Percentiles rank a stretch among this genome's conserved stretches.
Conservation (phyloP, 1,140 invertebrate species). For the Pentalonia nigronervosa region DNA sequence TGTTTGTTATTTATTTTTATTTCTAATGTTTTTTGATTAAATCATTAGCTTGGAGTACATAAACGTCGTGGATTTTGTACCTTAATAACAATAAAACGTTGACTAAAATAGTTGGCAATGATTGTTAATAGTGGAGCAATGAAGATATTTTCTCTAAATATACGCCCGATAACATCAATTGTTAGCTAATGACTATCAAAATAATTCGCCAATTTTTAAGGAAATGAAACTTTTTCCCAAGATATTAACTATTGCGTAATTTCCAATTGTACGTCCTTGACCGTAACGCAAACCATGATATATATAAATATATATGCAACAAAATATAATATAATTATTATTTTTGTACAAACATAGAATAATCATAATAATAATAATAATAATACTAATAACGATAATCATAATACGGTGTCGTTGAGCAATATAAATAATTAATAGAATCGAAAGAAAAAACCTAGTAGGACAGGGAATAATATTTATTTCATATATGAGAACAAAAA, state of each 20-base stretch:
- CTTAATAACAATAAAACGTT: slow-evolving; percentile 2
- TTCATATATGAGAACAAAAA: not conserved
- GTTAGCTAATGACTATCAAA: not conserved
- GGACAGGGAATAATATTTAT: not conserved
- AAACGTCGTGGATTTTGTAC: not conserved
- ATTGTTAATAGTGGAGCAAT: not conserved
- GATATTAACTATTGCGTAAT: not conserved
- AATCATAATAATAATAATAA: not conserved
- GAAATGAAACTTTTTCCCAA: not conserved
- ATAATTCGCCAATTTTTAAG: not conserved
- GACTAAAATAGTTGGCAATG: not conserved
- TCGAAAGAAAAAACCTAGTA: not conserved
- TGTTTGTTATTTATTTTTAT: not conserved
- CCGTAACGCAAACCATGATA: not conserved
- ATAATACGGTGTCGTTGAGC: not conserved
- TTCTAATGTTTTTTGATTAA: slow-evolving; percentile 6
- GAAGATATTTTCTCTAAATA: not conserved
- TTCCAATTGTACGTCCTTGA: not conserved
- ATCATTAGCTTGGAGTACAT: not conserved
- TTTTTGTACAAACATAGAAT: not conserved
- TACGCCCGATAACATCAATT: slow-evolving; percentile 4
- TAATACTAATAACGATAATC: not conserved
- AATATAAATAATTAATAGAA: not conserved
- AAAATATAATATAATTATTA: not conserved
- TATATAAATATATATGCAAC: not conserved